These are phyloP conservation scores for Holacanthella duospinosa DNA, from an alignment of 2,888 invertebrate genomes.

Conservation along the genomic window DNA sequence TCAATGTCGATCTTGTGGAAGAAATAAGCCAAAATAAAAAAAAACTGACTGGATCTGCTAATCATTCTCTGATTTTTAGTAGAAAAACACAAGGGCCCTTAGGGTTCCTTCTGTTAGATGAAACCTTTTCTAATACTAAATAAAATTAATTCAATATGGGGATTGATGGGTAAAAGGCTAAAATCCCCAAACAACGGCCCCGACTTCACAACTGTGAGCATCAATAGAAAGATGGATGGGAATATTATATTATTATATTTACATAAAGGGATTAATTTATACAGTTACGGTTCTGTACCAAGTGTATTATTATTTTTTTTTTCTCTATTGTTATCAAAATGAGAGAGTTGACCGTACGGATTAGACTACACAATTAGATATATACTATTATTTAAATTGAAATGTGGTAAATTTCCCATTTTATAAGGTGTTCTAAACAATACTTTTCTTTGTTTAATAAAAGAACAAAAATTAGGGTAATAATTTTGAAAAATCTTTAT, in stretches of 20 bases:
- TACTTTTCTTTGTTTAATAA: no score
- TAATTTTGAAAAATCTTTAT: no score
- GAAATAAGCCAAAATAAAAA: conserved; percentile 17
- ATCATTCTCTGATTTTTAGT: conserved; percentile 31
- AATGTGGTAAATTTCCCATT: no score
- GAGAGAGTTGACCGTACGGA: no score
- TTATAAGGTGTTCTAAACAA: no score
- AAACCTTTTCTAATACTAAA: not conserved
- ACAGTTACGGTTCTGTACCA: no score
- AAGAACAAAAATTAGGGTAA: no score
- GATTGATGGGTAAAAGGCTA: not conserved
- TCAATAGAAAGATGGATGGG: not conserved
- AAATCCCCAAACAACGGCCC: not conserved
- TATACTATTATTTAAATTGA: not conserved
- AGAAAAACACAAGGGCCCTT: not conserved
- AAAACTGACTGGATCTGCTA: conserved; percentile 31
- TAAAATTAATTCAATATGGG: not conserved
- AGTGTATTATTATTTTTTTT: not conserved
- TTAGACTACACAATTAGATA: not conserved
- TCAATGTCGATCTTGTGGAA: conserved; percentile 27
- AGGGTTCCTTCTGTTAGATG: not conserved
- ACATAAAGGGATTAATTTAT: no score
- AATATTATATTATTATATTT: not conserved
- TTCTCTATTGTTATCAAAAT: no score
- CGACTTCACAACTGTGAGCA: not conserved